Base-by-base conservation (phyloP, 2,888 invertebrate species). In the Eupithecia subfuscata region DNA sequence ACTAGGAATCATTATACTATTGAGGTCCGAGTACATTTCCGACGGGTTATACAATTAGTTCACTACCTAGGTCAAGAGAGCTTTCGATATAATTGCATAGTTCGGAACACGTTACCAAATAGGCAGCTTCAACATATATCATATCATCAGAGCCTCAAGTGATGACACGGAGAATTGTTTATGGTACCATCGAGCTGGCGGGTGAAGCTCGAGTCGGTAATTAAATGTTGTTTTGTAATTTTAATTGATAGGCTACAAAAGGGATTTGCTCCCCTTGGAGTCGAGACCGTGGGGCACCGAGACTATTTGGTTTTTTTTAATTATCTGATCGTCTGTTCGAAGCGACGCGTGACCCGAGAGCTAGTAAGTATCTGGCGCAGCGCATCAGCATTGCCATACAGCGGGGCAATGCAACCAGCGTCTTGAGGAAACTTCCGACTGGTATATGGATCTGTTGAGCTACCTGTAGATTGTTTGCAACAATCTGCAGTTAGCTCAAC, bases 71-170 rank as follows among this genome's bases (percentile, higher is more conserved):
- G 30, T 63, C 63, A 63, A 63, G 40, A 56, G 22, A 56, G 11
- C 67, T 72, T 72, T 68, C 72, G 40, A 72, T 52, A 52, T 72
- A 72, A 72, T 72, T 67, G 72, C 71, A 71, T 65, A 64, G 52
- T 52, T 30, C 12, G 52, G 52, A 22, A 52, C n/a, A 16, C 22
- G 37, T 52, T 56, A 52, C 37, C 52, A 56, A 52, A 37, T 37
- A 37, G 69, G 69, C 14, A 69, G 69, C 52, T 52, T 9, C 9
- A 30, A 18, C 9, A 9, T 5, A n/a, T 14, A n/a, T 34, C 37
- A n/a, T 37, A 65, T n/a, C n/a, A 65, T 65, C 37, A 65, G 11
- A n/a, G 18, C 2, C 4, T 69, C 48, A 11, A 30, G 25, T 52
- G 69, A 18, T 34, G 69, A 69, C 52, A 52, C 4, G n/a, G 18